Evolutionary conservation across 2,797 vertebrate genomes (phyloP), one percentile per base, ranked within the genome.

Genomic region (Ptychobarbus kaznakovi): DNA sequence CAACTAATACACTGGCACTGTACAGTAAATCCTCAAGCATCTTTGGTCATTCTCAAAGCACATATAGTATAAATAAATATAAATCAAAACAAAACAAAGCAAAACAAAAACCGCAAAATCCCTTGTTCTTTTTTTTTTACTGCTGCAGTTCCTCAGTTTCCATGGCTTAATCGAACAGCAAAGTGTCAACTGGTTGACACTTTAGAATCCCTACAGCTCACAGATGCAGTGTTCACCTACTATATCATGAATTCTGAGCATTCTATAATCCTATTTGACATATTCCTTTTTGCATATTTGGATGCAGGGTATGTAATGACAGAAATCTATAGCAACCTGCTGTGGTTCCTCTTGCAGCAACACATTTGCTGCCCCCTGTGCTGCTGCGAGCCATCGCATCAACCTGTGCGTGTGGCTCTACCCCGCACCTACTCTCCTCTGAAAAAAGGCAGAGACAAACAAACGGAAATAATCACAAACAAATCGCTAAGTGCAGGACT

Each of bases 401-500:
- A 74, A 74, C 53, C 81, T 63, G 38, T 32, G 53, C 1, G 2
- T 61, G 53, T 40, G 25, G 69, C 69, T 72, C 13, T 32, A n/a
- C 66, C 25, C 46, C n/a, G 25, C 53, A 72, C n/a, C 35, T 40
- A 40, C 20, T 56, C n/a, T 81, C 32, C 15, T 7, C 78, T 42
- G 32, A 49, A 70, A 69, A 68, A 61, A 78, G 80, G 51, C 49
- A 49, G 15, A 78, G 65, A 72, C 82, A 86, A 81, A 80, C 63
- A 81, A 86, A 84, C 16, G 25, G 1, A 66, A 66, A 75, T 73
- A 76, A 72, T 81, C 25, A 49, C 53, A 53, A 66, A 79, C 77
- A 86, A 72, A 84, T 73, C 32, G 13, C 86, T 86, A 65, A 72
- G 86, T 73, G 44, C 42, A 66, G 18, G 51, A 38, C 38, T 84